Evolutionary conservation across 2,797 vertebrate species (phyloP).

Genomic region (Intellagama lesueurii): DNA sequence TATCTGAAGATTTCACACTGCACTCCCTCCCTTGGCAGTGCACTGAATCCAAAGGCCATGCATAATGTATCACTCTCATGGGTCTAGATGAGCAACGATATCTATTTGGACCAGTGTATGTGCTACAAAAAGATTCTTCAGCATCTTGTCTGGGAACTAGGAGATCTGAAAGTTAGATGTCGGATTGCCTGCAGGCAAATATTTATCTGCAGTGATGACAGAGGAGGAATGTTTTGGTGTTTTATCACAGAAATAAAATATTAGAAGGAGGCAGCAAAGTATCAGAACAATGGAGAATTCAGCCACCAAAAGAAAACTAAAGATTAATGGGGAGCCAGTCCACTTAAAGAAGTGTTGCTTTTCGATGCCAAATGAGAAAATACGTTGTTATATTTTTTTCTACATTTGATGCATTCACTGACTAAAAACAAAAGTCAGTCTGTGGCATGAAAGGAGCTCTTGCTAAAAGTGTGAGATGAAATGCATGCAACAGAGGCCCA

Average conservation of each 20-base stretch:
- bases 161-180: slow-evolving; percentile 37
- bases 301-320: slow-evolving; percentile 12
- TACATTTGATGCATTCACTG: no score
- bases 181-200: slow-evolving; percentile 35
- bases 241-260: slow-evolving; percentile 24
- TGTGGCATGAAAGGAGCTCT: not conserved
- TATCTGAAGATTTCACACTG: not conserved
- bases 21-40: slow-evolving; percentile 7
- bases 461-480: not conserved
- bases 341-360: not conserved
- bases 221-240: not conserved
- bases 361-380: not conserved
- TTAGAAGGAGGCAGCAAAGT: slow-evolving; percentile 11
- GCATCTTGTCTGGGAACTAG: not conserved
- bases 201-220: slow-evolving; percentile 32
- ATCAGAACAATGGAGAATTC: slow-evolving; percentile 3
- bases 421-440: not conserved
- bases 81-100: slow-evolving; percentile 21
- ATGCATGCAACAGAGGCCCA: not conserved
- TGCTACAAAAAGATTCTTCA: slow-evolving; percentile 11
- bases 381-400: not conserved
- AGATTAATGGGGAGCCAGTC: not conserved
- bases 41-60: slow-evolving; percentile 21
- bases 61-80: slow-evolving; percentile 36
- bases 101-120: slow-evolving; percentile 15